Percentiles rank a stretch among this genome's conserved stretches.
phyloP scores from a whole-genome alignment of 1,140 invertebrate species.

The Eubasilissa regina region DNA sequence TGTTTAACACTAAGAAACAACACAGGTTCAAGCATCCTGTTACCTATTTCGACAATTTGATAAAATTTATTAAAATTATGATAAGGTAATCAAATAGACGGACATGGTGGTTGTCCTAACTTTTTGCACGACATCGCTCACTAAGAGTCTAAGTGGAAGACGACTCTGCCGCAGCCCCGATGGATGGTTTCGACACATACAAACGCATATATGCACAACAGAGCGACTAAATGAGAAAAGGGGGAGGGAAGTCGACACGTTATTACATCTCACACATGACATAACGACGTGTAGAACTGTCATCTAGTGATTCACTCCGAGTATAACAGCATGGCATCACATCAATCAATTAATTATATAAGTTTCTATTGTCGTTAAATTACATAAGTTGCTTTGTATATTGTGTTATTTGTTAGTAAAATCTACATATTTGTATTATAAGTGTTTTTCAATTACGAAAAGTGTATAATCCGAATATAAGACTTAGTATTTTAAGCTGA shows the following conservation, averaged over 20 bases:
- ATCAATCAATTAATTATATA: too few relatives aligned
- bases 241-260: slow-evolving; percentile 15
- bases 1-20: not conserved
- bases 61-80: not conserved
- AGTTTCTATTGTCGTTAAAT: too few relatives aligned
- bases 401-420: too few relatives aligned
- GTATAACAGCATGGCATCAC: too few relatives aligned
- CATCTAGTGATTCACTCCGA: not conserved
- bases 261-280: not conserved
- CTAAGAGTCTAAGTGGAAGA: slow-evolving; percentile 10
- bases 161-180: not conserved
- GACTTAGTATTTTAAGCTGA: too few relatives aligned
- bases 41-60: not conserved
- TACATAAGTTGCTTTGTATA: too few relatives aligned
- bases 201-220: slow-evolving; percentile 55
- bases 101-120: slow-evolving; percentile 3
- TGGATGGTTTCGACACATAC: slow-evolving; percentile 43
- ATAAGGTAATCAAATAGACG: not conserved
- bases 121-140: not conserved
- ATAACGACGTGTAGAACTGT: slow-evolving; percentile 9
- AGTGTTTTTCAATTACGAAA: too few relatives aligned
- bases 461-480: too few relatives aligned
- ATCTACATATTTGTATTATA: too few relatives aligned
- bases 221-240: slow-evolving; percentile 33
- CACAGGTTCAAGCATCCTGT: not conserved